These are phyloP conservation scores for Spisula solida DNA, from an alignment of 2,888 invertebrate species.

Conservation along the genomic window DNA sequence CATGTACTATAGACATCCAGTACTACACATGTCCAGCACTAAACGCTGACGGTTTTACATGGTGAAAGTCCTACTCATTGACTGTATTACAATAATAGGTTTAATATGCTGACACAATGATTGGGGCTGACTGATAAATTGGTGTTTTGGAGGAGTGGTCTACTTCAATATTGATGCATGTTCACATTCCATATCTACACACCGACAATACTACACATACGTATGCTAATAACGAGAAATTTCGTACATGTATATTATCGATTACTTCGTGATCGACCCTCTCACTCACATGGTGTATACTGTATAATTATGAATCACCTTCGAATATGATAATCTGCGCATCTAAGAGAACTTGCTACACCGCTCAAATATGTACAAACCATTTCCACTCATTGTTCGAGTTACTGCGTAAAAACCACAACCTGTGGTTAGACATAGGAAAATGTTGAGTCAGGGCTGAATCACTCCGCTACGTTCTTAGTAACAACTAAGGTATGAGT, in stretches of 20 bases:
- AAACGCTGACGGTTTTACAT: too few relatives aligned
- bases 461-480: neutral
- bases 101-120: too few relatives aligned
- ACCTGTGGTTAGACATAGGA: conserved; percentile 18
- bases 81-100: too few relatives aligned
- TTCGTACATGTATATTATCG: neutral
- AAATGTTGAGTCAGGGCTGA: conserved; percentile 13
- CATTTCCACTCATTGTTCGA: neutral
- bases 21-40: too few relatives aligned
- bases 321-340: neutral
- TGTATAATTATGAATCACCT: neutral
- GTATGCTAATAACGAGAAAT: too few relatives aligned
- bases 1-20: too few relatives aligned
- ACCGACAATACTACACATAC: too few relatives aligned
- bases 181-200: too few relatives aligned
- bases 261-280: neutral
- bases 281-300: neutral
- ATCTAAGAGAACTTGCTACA: neutral
- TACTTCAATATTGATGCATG: too few relatives aligned
- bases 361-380: conserved; percentile 20
- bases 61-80: too few relatives aligned
- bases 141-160: too few relatives aligned
- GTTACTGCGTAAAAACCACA: conserved; percentile 21
- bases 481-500: conserved; percentile 14
- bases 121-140: too few relatives aligned